phyloP scores from a whole-genome alignment of 2,113 vertebrate species.

The Seriola aureovittata region DNA sequence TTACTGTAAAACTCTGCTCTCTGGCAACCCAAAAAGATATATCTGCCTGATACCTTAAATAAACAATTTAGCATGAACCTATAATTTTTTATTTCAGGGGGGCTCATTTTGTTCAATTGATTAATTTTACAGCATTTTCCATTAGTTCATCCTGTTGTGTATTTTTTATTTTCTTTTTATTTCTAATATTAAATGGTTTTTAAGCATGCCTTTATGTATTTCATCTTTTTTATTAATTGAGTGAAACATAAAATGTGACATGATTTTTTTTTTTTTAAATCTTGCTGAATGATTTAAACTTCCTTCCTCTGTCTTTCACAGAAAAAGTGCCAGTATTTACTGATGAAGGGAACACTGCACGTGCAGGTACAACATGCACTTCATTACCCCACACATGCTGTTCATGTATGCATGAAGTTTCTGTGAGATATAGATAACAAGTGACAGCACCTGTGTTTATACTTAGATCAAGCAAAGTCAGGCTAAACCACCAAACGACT shows the following conservation, averaged over 20 bases:
- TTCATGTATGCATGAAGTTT: not conserved
- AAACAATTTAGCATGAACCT: not conserved
- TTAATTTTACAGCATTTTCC: not conserved
- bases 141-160: not conserved
- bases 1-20: not conserved
- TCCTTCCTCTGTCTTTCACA: constrained; percentile 54
- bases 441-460: not conserved
- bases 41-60: not conserved
- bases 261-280: no score
- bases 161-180: not conserved
- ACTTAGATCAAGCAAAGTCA: constrained; percentile 7
- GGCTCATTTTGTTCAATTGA: not conserved
- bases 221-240: not conserved
- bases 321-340: constrained; percentile 72
- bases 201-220: not conserved
- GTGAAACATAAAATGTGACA: not conserved
- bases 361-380: constrained; percentile 72
- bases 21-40: not conserved
- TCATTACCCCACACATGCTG: not conserved
- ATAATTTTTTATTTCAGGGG: not conserved
- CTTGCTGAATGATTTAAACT: not conserved
- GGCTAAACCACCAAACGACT: not conserved
- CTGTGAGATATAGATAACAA: constrained; percentile 5
- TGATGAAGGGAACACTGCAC: constrained; percentile 56
- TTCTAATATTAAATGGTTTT: not conserved